Percentiles rank a stretch among this genome's conserved stretches.
Conservation (phyloP, 2,113 vertebrate genomes). For the Seriola quinqueradiata region DNA sequence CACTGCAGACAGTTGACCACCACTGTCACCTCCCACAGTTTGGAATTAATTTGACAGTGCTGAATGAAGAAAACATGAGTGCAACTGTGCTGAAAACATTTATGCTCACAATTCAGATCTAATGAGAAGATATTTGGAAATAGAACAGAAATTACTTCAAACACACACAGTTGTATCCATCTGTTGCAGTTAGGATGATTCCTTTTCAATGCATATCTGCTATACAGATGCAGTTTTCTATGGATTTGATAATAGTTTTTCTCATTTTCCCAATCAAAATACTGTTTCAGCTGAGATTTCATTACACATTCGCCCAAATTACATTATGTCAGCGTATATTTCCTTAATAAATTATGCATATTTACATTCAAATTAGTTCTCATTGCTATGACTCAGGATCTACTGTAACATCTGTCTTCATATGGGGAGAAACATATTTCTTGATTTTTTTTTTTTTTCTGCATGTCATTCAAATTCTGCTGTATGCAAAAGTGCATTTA, state of each 20-base stretch:
- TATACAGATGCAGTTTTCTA: background rate
- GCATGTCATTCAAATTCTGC: background rate
- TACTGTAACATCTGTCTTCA: background rate
- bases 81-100: conserved; percentile 45
- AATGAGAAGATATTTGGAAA: conserved; percentile 59
- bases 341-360: conserved; percentile 14
- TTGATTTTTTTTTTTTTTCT: background rate
- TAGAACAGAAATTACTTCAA: conserved; percentile 25
- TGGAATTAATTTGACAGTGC: conserved; percentile 67
- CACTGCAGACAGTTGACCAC: conserved; percentile 45
- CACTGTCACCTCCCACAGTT: conserved; percentile 53
- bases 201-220: conserved; percentile 26
- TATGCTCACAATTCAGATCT: conserved; percentile 42
- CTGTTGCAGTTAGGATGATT: conserved; percentile 7
- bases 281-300: background rate
- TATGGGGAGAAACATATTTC: background rate
- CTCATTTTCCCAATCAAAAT: conserved; percentile 9
- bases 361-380: conserved; percentile 12
- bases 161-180: conserved; percentile 24
- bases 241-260: conserved; percentile 2
- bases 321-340: conserved; percentile 10
- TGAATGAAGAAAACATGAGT: conserved; percentile 46
- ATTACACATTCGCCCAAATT: conserved; percentile 13
- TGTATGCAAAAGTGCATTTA: background rate
- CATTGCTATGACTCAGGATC: conserved; percentile 14